Percentiles rank a stretch among this genome's conserved stretches.
Evolutionary conservation across 2,113 vertebrate genomes (phyloP).

Genomic region (Abramis brama): DNA sequence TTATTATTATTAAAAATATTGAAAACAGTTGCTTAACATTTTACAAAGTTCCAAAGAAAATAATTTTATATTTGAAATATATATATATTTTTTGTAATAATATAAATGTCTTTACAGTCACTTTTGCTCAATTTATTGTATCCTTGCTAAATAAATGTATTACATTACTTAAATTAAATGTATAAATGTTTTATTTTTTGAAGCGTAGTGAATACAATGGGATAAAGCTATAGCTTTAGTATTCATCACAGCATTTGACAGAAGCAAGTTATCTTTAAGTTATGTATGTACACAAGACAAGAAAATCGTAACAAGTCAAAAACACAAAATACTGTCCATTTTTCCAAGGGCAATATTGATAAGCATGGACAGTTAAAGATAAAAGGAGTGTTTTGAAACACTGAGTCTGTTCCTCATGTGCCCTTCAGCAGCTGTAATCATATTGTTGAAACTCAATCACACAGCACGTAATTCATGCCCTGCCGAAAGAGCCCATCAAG

Average conservation of each 20-base stretch:
- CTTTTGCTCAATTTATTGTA: not conserved
- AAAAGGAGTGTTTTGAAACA: not conserved
- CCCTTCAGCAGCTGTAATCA: conserved; percentile 19
- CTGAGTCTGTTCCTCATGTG: not conserved
- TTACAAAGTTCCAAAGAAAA: not conserved
- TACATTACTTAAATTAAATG: not conserved
- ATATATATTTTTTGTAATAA: no score
- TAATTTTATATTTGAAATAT: no score
- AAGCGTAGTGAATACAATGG: not conserved
- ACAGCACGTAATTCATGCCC: not conserved
- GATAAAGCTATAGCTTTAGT: not conserved
- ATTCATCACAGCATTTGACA: not conserved
- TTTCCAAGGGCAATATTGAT: not conserved
- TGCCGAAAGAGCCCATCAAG: not conserved
- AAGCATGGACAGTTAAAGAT: not conserved
- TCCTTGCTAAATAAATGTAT: not conserved
- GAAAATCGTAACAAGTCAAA: not conserved
- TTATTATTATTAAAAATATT: not conserved
- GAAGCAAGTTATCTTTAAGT: not conserved
- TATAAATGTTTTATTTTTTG: not conserved
- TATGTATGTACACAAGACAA: not conserved
- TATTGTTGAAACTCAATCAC: conserved; percentile 39
- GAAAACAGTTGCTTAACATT: not conserved
- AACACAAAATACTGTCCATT: not conserved
- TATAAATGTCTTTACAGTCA: not conserved